A percentile compares a stretch with the other conserved stretches of the same genome.
These are phyloP conservation scores for Opisthocomus hoazin DNA, from an alignment of 2,113 vertebrate genomes.

Conservation along the genomic window DNA sequence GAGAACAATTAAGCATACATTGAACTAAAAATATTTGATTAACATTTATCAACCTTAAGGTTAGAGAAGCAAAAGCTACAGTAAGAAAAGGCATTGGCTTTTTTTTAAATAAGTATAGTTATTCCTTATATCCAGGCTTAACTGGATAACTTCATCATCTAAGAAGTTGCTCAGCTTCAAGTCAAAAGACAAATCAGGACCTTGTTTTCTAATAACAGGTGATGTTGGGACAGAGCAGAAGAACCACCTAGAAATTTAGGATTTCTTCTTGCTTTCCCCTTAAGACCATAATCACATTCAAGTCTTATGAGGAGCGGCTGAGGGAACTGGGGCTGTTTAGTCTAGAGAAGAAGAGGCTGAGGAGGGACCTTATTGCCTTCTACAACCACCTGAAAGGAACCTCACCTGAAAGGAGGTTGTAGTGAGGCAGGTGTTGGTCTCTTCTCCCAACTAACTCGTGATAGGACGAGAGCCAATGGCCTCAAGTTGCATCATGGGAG, in stretches of 20 bases:
- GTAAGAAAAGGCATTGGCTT: accelerated
- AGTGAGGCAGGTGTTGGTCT: too few species aligned
- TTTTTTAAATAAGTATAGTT: neutral
- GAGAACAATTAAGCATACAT: neutral
- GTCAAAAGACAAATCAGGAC: neutral
- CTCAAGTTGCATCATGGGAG: too few species aligned
- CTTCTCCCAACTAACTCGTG: too few species aligned
- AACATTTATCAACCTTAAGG: neutral
- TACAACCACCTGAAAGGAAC: too few species aligned
- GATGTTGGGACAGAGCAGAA: neutral
- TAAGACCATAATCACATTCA: neutral
- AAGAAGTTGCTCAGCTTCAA: neutral
- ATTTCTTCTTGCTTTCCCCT: neutral
- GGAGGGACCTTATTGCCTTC: too few species aligned
- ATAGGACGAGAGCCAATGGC: too few species aligned
- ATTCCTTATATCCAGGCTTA: neutral
- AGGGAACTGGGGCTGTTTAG: too few species aligned
- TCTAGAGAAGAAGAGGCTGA: too few species aligned
- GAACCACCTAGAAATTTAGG: neutral
- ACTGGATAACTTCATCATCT: neutral
- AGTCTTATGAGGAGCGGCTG: too few species aligned
- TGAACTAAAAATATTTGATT: neutral
- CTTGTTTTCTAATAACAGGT: neutral
- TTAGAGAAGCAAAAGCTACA: neutral
- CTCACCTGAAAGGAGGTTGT: too few species aligned